These are phyloP conservation scores for crab-eating macaque (Macaca fascicularis) DNA, from an alignment of 2,113 vertebrate genomes.

Conservation along the genomic window DNA sequence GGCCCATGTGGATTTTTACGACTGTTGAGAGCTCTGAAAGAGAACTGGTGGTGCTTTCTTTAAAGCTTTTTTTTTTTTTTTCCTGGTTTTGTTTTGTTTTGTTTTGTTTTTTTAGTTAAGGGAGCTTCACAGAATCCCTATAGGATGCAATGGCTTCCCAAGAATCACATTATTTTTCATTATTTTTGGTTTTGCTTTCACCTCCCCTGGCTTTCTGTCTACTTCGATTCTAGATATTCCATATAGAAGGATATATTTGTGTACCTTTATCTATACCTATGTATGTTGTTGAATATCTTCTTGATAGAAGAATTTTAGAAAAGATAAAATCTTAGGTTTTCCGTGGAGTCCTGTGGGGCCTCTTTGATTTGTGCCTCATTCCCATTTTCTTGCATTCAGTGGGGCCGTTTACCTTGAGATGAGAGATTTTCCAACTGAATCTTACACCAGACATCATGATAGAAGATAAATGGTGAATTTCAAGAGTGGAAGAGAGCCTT, in stretches of 20 bases:
- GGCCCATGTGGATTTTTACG: not conserved
- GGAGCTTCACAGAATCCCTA: not conserved
- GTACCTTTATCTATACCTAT: not conserved
- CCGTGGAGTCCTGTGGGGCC: accelerated
- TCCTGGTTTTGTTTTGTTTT: too few species aligned
- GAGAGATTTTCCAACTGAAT: not conserved
- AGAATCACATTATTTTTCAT: not conserved
- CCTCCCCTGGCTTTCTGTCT: not conserved
- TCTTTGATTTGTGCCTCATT: not conserved
- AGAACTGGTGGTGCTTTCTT: not conserved
- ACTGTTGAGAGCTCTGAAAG: not conserved
- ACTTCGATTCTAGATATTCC: accelerated
- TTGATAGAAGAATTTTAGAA: not conserved
- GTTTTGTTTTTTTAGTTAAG: not conserved
- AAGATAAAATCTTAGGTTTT: not conserved
- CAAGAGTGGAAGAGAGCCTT: not conserved
- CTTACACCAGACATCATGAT: not conserved
- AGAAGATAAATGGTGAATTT: not conserved
- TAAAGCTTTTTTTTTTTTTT: not conserved
- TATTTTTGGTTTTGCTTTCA: not conserved
- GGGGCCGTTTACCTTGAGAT: not conserved
- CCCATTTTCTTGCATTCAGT: accelerated
- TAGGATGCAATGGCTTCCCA: accelerated
- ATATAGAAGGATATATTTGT: accelerated
- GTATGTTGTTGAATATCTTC: not conserved